A percentile compares a stretch with the other conserved stretches of the same genome.
These are phyloP conservation scores for Medauroidea extradentata DNA, from an alignment of 1,140 invertebrate species.

Conservation along the genomic window DNA sequence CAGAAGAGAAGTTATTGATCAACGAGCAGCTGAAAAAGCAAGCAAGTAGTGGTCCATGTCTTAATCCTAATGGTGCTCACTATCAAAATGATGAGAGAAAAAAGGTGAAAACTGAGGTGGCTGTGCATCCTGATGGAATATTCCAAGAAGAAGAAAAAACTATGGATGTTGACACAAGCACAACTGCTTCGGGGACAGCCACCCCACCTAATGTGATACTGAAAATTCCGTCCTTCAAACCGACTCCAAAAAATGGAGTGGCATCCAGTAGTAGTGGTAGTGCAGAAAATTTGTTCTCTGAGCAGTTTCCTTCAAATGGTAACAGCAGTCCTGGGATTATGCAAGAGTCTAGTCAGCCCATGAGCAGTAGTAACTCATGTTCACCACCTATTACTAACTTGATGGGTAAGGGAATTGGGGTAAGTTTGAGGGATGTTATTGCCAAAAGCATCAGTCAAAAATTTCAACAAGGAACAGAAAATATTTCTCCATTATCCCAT, in stretches of 20 bases:
- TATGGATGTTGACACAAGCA: no score
- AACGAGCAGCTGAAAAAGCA: slow-evolving; percentile 33
- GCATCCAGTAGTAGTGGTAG: slow-evolving; percentile 34
- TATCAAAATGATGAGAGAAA: neutral
- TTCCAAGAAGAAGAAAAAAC: slow-evolving; percentile 44
- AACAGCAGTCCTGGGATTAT: slow-evolving; percentile 22
- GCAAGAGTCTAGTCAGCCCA: slow-evolving; percentile 36
- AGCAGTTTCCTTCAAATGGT: slow-evolving; percentile 41
- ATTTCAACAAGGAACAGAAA: slow-evolving; percentile 61
- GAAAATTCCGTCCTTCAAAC: slow-evolving; percentile 89
- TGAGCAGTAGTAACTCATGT: slow-evolving; percentile 42
- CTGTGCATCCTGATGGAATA: slow-evolving; percentile 46
- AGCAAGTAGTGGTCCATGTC: no score
- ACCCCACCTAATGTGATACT: slow-evolving; percentile 64
- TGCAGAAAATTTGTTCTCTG: neutral
- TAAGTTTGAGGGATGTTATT: slow-evolving; percentile 70
- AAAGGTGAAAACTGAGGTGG: slow-evolving; percentile 5
- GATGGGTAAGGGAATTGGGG: slow-evolving; percentile 47
- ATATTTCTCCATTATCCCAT: slow-evolving; percentile 23
- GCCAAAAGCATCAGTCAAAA: slow-evolving; percentile 85
- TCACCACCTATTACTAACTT: slow-evolving; percentile 50
- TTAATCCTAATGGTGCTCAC: slow-evolving; percentile 3
- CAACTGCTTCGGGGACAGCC: slow-evolving; percentile 2
- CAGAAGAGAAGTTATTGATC: slow-evolving; percentile 49
- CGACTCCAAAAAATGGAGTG: slow-evolving; percentile 60